Evolutionary conservation across 2,113 vertebrate genomes (phyloP), one percentile per base, ranked within the genome.

Genomic region (Garra rufa): DNA sequence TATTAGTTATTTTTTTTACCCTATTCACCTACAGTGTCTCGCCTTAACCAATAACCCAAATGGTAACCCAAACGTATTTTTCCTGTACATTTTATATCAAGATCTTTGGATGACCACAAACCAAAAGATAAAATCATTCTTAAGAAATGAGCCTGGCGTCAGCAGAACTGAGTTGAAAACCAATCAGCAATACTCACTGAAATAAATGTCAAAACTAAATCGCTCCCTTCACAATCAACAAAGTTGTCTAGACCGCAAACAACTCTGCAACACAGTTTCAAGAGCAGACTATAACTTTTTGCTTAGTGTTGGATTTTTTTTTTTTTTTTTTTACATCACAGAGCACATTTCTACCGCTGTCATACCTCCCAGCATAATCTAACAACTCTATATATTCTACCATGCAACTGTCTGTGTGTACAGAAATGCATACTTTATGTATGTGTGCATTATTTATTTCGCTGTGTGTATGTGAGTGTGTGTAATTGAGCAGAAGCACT

Each of bases 401-500:
- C 57, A 17, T 14, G 76, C 38, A 44, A 43, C 30, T 38, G 15
- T 38, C 50, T 24, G 19, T 41, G 13, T 57, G 30, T 77, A 9
- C 6, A 34, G 9, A 41, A 46, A 80, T 48, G 77, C 43, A 46
- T 65, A 67, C n/a, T 67, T 84, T 38, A 76, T 76, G 48, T 9
- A 44, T 61, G n/a, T n/a, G 46, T 75, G 79, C 41, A 69, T 65
- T 83, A 67, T 67, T 80, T 67, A 80, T 67, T 48, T 28, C 9
- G 19, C 6, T 50, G 43, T 84, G 83, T 84, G 74, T 48, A 34
- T 67, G 63, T 69, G 30, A 38, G 61, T 78, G 75, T 69, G 48
- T 81, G 82, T 86, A 85, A 86, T 78, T 83, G 87, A 86, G 74
- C 67, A 61, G 63, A 69, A 84, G 57, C 81, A 83, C 81, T 69